Conservation (phyloP, 2,113 vertebrate genomes). For the Acrocephalus arundinaceus region DNA sequence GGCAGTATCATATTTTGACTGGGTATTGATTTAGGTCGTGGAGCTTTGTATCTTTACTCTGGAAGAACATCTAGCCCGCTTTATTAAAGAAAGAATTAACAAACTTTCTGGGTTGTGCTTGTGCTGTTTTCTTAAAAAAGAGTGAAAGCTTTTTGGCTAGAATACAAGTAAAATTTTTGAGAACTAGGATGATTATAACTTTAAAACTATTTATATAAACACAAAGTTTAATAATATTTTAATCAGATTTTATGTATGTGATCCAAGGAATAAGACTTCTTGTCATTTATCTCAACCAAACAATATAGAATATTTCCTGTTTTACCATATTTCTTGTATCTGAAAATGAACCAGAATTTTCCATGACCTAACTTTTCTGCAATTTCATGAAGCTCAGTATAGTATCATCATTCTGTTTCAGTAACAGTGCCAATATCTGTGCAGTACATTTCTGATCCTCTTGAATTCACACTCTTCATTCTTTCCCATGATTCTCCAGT, state of each 20-base stretch:
- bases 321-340: neutral
- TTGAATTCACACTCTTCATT: neutral
- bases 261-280: neutral
- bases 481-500: neutral
- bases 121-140: neutral
- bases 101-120: neutral
- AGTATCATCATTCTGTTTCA: neutral
- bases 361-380: neutral
- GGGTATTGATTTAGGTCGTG: constrained; percentile 40
- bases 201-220: neutral
- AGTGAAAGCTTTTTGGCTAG: neutral
- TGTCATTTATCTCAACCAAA: neutral
- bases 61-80: constrained; percentile 17
- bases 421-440: neutral
- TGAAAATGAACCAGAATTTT: neutral
- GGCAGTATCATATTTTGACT: neutral
- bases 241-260: neutral
- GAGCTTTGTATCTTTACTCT: constrained; percentile 53
- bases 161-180: neutral
- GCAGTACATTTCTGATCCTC: neutral
- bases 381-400: neutral
- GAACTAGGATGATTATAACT: neutral
- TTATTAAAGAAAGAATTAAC: constrained; percentile 58
- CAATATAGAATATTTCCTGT: neutral
- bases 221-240: neutral